Evolutionary conservation across 2,113 vertebrate species (phyloP).

Genomic region (Rhodinocichla rosea): DNA sequence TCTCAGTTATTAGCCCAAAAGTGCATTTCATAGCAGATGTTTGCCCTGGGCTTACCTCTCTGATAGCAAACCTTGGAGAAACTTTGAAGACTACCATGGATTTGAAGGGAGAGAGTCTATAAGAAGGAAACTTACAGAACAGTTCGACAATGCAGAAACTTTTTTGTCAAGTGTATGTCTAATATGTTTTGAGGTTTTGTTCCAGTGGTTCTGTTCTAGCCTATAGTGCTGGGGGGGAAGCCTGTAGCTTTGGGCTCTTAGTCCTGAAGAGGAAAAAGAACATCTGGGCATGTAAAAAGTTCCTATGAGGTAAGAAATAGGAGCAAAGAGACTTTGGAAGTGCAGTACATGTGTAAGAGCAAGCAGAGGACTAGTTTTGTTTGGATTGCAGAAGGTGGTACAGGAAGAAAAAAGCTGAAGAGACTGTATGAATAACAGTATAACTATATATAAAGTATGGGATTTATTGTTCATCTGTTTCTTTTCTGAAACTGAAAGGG

Average conservation of each 20-base stretch:
- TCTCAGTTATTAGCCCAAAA: not conserved
- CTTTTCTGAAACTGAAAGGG: not conserved
- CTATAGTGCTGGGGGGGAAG: not conserved
- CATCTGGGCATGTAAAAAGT: not conserved
- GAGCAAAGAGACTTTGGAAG: not conserved
- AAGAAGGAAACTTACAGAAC: not conserved
- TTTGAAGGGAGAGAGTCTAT: not conserved
- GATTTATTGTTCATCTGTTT: not conserved
- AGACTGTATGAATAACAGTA: not conserved
- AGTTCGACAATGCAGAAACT: not conserved
- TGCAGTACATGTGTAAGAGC: not conserved
- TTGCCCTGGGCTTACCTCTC: not conserved
- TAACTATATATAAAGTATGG: not conserved
- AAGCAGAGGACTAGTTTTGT: not conserved
- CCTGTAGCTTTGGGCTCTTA: not conserved
- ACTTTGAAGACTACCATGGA: not conserved
- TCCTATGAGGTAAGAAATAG: not conserved
- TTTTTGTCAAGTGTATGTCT: not conserved
- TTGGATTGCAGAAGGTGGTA: not conserved
- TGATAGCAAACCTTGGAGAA: rapidly evolving
- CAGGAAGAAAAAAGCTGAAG: not conserved
- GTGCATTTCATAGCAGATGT: not conserved
- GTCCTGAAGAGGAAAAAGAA: not conserved
- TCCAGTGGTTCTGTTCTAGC: not conserved
- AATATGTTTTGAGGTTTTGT: not conserved